These are phyloP conservation scores for Anodontia alba DNA, from an alignment of 2,888 invertebrate species.

Conservation along the genomic window DNA sequence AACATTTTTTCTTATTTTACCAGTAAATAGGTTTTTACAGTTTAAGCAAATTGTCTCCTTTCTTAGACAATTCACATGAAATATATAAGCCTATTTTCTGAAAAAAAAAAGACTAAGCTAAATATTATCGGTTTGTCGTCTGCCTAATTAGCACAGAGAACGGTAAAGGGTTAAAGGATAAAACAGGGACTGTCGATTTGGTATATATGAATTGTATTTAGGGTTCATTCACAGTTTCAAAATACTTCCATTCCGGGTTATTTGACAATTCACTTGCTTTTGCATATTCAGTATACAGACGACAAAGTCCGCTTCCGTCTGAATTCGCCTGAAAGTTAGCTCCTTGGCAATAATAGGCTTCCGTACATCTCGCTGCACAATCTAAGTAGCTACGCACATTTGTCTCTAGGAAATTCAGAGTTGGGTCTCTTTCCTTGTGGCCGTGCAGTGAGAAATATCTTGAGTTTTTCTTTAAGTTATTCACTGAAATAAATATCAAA, in stretches of 20 bases:
- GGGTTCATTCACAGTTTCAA: slow-evolving; percentile 14
- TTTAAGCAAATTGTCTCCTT: no score
- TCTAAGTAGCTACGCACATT: slow-evolving; percentile 38
- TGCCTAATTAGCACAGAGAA: no score
- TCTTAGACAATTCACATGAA: no score
- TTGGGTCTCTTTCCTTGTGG: slow-evolving; percentile 19
- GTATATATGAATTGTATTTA: no score
- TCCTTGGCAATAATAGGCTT: slow-evolving; percentile 33
- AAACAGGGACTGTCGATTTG: no score
- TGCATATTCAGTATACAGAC: slow-evolving; percentile 29
- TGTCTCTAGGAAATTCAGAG: slow-evolving; percentile 12
- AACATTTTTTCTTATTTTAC: no score
- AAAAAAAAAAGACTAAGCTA: no score
- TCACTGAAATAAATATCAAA: slow-evolving; percentile 25
- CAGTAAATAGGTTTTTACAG: no score
- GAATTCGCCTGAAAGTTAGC: slow-evolving; percentile 38
- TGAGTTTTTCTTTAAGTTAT: slow-evolving; percentile 29
- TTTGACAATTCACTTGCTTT: slow-evolving; percentile 15
- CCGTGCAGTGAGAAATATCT: slow-evolving; percentile 3
- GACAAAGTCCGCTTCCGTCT: slow-evolving; percentile 34
- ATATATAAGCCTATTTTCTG: no score
- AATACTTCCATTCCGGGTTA: slow-evolving; percentile 39
- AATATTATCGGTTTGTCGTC: no score
- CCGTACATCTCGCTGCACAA: slow-evolving; percentile 43
- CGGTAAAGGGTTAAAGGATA: no score